Base-by-base conservation (phyloP, 1,140 invertebrate genomes). In the Sycophila sp. region DNA sequence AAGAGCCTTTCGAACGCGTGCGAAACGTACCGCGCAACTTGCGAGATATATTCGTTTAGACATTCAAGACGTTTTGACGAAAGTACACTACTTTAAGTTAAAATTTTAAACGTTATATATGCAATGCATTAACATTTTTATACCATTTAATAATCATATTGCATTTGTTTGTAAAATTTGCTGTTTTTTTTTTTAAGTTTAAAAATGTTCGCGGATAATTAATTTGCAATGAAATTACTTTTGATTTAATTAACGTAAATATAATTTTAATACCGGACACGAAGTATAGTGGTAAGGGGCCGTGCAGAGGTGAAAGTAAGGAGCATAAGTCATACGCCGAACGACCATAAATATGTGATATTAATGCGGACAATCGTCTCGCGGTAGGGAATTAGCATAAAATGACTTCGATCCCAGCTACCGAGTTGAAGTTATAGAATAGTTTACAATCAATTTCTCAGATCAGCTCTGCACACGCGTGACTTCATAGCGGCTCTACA, bases 311-410 rank as follows among this genome's bases (percentile, higher is more conserved):
- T 75, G 74, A 77, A 77, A 77, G 74, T 75, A 77, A 71, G 69
- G 74, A 73, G 19, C 70, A 72, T 74, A 78, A 78, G 72, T 75
- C 77, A 73, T 76, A 71, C 71, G 24, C 34, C 22, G 40, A 68
- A 30, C 58, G 71, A 76, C 76, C 76, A 77, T 79, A 79, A 79
- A 77, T 77, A 79, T 73, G 74, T 73, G 74, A 77, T 79, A 77
- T 79, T 77, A 77, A 77, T 75, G 76, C 75, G 74, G 73, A 77
- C 75, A 76, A 67, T 62, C 34, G 11, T n/a, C 40, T 45, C 40
- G 40, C 40, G 40, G n/a, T 19, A 24, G 32, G 4, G 67, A 73
- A 79, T 79, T 79, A 79, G 76, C 77, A 79, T 79, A 77, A 78
- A 76, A 51, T 70, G 64, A 38, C 36, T 53, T n/a, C 8, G 49